Conservation (phyloP, 2,113 vertebrate species). For the Mustela nigripes region DNA sequence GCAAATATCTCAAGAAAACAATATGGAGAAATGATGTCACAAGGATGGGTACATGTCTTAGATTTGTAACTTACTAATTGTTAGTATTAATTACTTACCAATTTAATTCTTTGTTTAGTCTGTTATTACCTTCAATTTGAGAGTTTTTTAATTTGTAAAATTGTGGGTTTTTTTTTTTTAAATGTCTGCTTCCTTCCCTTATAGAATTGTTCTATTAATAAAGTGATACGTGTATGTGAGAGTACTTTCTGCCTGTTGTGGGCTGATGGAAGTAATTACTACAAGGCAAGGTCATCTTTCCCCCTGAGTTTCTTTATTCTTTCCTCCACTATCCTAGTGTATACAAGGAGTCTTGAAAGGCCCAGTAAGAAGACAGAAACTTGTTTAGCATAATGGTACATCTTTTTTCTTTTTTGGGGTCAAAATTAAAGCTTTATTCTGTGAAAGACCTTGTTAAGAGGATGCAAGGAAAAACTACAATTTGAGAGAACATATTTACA, state of each 20-base stretch:
- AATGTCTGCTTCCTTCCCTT: neutral
- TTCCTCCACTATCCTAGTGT: neutral
- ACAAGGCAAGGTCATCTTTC: neutral
- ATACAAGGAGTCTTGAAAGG: neutral
- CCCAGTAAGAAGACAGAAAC: neutral
- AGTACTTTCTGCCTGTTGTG: neutral
- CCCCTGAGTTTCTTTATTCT: neutral
- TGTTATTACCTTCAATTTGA: neutral
- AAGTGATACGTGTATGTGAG: neutral
- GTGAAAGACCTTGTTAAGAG: neutral
- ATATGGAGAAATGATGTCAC: neutral
- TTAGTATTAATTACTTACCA: neutral
- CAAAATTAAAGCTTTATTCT: neutral
- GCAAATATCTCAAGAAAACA: neutral
- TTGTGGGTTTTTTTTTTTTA: neutral
- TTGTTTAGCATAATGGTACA: neutral
- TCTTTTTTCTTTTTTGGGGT: neutral
- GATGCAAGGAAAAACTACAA: neutral
- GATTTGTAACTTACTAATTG: neutral
- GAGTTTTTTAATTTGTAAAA: neutral
- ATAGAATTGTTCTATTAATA: neutral
- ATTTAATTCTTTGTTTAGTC: neutral
- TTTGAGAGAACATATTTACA: neutral
- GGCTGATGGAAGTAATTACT: neutral
- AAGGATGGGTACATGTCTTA: neutral